These are phyloP conservation scores for Plecotus auritus DNA, from an alignment of 2,113 vertebrate species.

Conservation along the genomic window DNA sequence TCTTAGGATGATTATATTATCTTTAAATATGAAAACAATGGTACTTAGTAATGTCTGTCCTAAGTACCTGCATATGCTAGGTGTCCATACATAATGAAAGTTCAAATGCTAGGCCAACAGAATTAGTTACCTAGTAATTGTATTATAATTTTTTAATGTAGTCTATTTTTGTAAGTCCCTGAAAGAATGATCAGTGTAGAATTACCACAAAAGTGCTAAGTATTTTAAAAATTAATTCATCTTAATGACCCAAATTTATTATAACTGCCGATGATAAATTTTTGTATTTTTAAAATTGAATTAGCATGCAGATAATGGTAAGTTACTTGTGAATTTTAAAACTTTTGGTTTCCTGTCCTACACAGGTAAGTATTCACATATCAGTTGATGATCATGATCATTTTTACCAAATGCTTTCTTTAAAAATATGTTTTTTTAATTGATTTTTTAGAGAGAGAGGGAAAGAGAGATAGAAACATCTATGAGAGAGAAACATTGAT, in stretches of 20 bases:
- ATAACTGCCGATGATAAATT: not conserved
- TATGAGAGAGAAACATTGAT: no score
- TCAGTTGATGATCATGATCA: not conserved
- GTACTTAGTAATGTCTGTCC: not conserved
- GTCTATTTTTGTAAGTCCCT: not conserved
- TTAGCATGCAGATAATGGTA: not conserved
- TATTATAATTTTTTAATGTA: not conserved
- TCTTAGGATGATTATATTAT: not conserved
- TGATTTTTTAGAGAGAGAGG: no score
- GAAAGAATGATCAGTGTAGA: not conserved
- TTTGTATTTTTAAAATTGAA: not conserved
- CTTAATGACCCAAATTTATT: not conserved
- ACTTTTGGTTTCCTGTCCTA: not conserved
- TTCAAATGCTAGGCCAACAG: not conserved
- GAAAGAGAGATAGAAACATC: no score
- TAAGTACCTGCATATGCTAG: not conserved
- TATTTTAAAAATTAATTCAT: conserved; percentile 7
- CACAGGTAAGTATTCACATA: not conserved
- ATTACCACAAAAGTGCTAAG: not conserved
- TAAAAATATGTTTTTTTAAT: no score
- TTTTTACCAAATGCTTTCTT: not conserved
- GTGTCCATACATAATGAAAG: not conserved
- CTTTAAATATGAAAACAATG: not conserved
- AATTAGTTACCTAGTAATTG: not conserved
- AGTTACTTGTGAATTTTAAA: not conserved